A percentile compares a stretch with the other conserved stretches of the same genome.
Conservation (phyloP, 1,140 invertebrate species). For the Papilio aristodemus region DNA sequence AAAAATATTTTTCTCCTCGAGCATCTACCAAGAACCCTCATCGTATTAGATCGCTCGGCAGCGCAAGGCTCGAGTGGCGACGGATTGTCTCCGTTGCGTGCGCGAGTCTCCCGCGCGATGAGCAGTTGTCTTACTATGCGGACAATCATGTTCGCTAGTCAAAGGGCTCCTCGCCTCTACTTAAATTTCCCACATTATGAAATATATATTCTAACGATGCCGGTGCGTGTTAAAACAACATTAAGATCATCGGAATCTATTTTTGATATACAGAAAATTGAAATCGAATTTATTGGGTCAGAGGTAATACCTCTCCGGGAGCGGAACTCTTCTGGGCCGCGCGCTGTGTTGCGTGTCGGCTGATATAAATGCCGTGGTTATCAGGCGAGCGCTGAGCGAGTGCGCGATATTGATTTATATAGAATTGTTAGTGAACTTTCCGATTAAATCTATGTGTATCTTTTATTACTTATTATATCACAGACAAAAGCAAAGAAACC, state of each 20-base stretch:
- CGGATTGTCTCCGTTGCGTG: neutral
- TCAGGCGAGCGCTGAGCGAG: neutral
- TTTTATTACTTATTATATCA: neutral
- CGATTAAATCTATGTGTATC: neutral
- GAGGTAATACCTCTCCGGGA: constrained; percentile 3
- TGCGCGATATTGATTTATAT: neutral
- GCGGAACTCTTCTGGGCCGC: neutral
- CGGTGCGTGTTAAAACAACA: constrained; percentile 13
- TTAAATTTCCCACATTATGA: constrained; percentile 4
- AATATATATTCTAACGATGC: constrained; percentile 19
- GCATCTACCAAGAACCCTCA: too few species aligned
- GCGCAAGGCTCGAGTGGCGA: too few species aligned
- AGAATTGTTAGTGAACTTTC: neutral
- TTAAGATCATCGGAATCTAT: constrained; percentile 1
- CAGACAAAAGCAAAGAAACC: neutral
- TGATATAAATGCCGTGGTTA: neutral
- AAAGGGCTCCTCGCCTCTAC: constrained; percentile 3
- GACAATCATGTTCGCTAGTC: neutral
- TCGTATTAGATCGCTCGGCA: too few species aligned
- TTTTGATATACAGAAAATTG: constrained; percentile 31
- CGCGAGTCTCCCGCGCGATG: neutral
- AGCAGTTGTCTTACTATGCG: neutral
- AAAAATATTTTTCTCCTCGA: too few species aligned
- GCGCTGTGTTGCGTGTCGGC: constrained; percentile 4
- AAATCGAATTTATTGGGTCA: constrained; percentile 30